phyloP scores from a whole-genome alignment of 2,113 vertebrate genomes.

The Cyanoramphus novaezelandiae region DNA sequence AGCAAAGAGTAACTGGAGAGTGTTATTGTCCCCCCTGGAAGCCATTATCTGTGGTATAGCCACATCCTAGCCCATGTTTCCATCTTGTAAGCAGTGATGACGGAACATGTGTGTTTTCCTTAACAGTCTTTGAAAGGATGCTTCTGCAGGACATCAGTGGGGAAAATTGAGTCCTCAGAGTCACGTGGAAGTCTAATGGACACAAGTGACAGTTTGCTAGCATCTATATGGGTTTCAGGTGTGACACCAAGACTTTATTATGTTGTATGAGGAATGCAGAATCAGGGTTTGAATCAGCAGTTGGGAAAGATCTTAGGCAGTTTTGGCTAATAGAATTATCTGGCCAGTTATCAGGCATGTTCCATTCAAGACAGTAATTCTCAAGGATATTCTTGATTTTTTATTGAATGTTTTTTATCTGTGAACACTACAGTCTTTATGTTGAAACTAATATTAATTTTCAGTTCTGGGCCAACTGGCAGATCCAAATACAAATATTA shows the following conservation, averaged over 20 bases:
- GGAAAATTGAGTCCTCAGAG: background rate
- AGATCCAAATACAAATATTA: conserved; percentile 55
- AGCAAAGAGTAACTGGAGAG: background rate
- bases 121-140: background rate
- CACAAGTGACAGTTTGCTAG: background rate
- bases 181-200: background rate
- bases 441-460: conserved; percentile 29
- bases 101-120: background rate
- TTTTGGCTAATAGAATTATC: background rate
- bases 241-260: background rate
- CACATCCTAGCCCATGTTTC: background rate
- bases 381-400: conserved; percentile 36
- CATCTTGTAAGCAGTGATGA: background rate
- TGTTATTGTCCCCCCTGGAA: background rate
- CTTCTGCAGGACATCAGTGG: background rate
- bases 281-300: background rate
- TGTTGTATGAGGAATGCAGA: background rate
- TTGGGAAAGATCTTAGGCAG: background rate
- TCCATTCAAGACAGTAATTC: conserved; percentile 29
- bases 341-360: conserved; percentile 17
- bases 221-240: background rate
- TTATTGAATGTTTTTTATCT: conserved; percentile 21
- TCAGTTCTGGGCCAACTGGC: conserved; percentile 35
- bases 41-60: background rate
- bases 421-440: conserved; percentile 17